Conservation (phyloP, 2,113 vertebrate species). For the Meriones unguiculatus region DNA sequence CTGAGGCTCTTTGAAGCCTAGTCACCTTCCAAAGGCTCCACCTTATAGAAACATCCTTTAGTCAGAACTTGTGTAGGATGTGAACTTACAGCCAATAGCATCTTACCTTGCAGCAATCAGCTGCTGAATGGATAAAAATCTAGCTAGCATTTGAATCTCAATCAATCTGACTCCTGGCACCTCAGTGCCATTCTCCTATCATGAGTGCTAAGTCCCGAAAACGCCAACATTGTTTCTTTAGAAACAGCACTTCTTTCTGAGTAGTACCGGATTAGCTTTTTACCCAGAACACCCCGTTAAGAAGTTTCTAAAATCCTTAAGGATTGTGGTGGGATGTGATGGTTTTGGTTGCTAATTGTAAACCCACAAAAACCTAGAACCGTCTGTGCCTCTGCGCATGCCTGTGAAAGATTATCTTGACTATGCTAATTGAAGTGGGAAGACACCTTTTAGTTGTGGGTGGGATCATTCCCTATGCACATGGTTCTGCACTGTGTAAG, state of each 20-base stretch:
- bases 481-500: not conserved
- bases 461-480: not conserved
- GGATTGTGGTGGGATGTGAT: not conserved
- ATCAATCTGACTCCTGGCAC: not conserved
- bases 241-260: slow-evolving; percentile 18
- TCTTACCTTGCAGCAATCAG: not conserved
- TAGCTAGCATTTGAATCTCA: not conserved
- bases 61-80: not conserved
- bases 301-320: not conserved
- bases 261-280: not conserved
- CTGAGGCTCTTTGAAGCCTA: not conserved
- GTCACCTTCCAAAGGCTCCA: not conserved
- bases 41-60: not conserved
- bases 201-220: not conserved
- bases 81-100: not conserved
- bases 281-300: not conserved
- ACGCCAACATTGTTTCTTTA: not conserved
- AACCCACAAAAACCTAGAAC: not conserved
- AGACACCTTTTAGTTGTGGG: not conserved
- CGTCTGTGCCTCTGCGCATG: fast-evolving
- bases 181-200: not conserved
- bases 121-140: not conserved
- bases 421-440: not conserved
- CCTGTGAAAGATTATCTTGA: too few species aligned
- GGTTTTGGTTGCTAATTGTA: not conserved